These are phyloP conservation scores for Antechinus flavipes DNA, from an alignment of 2,113 vertebrate species.

Conservation along the genomic window DNA sequence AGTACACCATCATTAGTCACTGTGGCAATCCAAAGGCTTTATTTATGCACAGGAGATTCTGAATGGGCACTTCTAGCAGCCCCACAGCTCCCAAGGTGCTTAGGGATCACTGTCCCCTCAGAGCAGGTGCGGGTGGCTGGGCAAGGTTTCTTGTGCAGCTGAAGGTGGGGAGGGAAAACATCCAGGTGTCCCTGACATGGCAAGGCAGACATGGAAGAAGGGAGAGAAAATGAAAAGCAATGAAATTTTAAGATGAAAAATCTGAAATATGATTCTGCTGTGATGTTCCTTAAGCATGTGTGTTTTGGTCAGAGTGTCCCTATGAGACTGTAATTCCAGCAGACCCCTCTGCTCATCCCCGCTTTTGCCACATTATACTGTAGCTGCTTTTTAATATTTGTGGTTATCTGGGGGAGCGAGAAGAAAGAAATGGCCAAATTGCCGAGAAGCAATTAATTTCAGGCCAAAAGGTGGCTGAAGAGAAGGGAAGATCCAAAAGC, in stretches of 20 bases:
- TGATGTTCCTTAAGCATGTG: not conserved
- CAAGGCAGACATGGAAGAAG: not conserved
- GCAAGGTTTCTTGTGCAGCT: not conserved
- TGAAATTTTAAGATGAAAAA: not conserved
- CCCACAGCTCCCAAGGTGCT: not conserved
- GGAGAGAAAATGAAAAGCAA: not conserved
- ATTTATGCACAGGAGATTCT: not conserved
- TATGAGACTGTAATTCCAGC: not conserved
- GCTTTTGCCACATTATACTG: not conserved
- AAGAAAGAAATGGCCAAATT: not conserved
- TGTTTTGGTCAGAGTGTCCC: not conserved
- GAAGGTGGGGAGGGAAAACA: not conserved
- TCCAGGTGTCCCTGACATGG: not conserved
- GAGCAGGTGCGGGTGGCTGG: not conserved
- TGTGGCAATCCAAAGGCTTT: conserved; percentile 3
- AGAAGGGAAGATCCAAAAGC: not conserved
- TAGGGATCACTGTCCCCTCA: not conserved
- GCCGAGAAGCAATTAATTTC: not conserved
- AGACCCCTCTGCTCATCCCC: not conserved
- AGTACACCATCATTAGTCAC: conserved; percentile 8
- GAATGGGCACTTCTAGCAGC: not conserved
- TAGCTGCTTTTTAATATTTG: not conserved
- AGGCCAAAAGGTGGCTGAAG: not conserved
- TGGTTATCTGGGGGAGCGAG: not conserved
- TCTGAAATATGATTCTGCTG: not conserved